Percentiles rank a stretch among this genome's conserved stretches.
These are phyloP conservation scores for Phyllotis vaccarum DNA, from an alignment of 2,797 vertebrate genomes.

Conservation along the genomic window DNA sequence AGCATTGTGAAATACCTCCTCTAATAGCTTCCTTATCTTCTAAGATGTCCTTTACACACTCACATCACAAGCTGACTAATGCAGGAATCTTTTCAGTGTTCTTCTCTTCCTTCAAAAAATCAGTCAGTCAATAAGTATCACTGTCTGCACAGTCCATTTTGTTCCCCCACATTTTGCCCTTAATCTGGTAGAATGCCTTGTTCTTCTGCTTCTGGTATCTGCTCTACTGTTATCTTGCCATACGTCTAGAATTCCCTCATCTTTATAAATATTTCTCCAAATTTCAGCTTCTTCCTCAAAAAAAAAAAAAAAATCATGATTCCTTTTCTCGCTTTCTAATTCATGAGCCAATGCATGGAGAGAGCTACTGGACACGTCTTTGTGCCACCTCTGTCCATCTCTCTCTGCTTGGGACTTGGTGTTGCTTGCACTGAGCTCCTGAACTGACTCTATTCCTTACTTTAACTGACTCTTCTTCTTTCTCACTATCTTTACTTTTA, in stretches of 20 bases:
- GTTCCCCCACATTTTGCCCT: not conserved
- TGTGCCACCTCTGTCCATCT: not conserved
- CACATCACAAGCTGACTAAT: too few relatives aligned
- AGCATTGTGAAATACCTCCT: not conserved
- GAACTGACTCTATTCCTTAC: not conserved
- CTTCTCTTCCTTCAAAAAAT: not conserved
- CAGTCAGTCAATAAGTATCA: too few relatives aligned
- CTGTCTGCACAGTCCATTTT: not conserved
- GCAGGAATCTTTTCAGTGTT: not conserved
- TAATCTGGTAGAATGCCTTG: not conserved
- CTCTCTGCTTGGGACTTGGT: not conserved
- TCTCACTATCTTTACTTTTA: slow-evolving; percentile 8
- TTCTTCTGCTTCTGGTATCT: not conserved
- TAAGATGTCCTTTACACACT: not conserved
- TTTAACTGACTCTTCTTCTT: not conserved
- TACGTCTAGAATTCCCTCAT: not conserved
- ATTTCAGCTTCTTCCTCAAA: not conserved
- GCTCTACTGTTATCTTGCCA: not conserved
- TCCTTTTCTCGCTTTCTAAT: not conserved
- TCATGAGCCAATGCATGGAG: not conserved
- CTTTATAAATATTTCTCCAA: not conserved
- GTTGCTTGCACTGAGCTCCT: not conserved
- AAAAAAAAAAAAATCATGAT: not conserved
- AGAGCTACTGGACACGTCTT: not conserved
- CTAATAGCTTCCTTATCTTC: not conserved